A percentile compares a stretch with the other conserved stretches of the same genome.
phyloP scores from a whole-genome alignment of 2,797 vertebrate species.

The Choloepus didactylus region DNA sequence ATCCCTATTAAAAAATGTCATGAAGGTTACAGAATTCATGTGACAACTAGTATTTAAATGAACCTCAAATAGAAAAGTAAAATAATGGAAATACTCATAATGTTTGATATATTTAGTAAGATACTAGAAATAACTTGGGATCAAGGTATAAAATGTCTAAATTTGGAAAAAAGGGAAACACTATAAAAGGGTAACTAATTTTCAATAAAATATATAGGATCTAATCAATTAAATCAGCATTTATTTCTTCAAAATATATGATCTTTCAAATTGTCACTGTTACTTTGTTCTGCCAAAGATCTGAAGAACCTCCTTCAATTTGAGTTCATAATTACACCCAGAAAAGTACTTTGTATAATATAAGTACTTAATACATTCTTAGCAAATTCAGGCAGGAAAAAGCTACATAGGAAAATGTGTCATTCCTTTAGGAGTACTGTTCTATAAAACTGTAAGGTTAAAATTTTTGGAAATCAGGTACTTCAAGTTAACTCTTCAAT shows the following conservation, averaged over 20 bases:
- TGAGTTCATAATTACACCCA: background rate
- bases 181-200: background rate
- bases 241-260: background rate
- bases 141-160: background rate
- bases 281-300: background rate
- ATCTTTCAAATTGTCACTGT: background rate
- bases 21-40: background rate
- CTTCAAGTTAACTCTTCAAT: background rate
- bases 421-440: background rate
- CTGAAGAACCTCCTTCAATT: background rate
- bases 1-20: background rate
- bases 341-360: background rate
- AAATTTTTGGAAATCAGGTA: background rate
- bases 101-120: background rate
- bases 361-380: background rate
- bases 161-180: background rate
- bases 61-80: background rate
- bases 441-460: background rate
- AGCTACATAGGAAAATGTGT: background rate
- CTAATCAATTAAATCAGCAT: background rate
- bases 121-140: background rate
- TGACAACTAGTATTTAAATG: background rate
- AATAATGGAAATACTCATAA: background rate
- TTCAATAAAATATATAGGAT: background rate
- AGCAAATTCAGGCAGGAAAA: background rate